Base-by-base conservation (phyloP, 2,888 invertebrate genomes). In the Folsomia manolachei region DNA sequence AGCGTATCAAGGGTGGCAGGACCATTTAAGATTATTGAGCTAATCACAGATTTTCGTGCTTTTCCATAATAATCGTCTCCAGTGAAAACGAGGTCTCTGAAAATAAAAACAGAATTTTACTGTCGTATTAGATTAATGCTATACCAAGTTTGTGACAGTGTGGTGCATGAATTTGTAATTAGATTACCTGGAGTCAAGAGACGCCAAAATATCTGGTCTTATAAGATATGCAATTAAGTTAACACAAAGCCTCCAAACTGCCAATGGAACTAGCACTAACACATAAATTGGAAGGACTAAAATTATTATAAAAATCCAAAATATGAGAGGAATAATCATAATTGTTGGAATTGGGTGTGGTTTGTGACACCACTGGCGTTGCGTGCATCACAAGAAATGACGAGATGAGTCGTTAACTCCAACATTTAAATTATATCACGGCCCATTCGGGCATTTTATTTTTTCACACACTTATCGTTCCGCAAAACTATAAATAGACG, bases 21-120 rank as follows among this genome's bases (percentile, higher is more conserved):
- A 11, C 80, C 80, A 14, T 73, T 56, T 2, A 78, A 69, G 53
- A 80, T 65, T 1, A 73, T 75, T 53, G 73, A 74, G 74, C 76
- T 78, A 21, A 79, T 77, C 56, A 80, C 75, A 75, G 76, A 78
- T 62, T 80, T 80, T 52, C 80, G 71, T 1, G 78, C 76, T 61
- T 71, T 75, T 24, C 77, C 78, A 67, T 79, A 76, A 71, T 75
- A 78, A 26, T 78, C 78, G 70, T 80, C 80, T 53, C 78, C 78
- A 1, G 75, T 79, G 24, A 80, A 80, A 11, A 77, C 79, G 27
- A 80, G 70, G 65, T 80, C 80, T n/a, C n/a, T n/a, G n/a, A n/a
- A n/a, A n/a, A n/a, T n/a, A n/a, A n/a, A n/a, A n/a, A n/a, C n/a
- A n/a, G n/a, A n/a, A n/a, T n/a, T n/a, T n/a, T n/a, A n/a, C n/a